Conservation (phyloP, 2,113 vertebrate genomes). For the Monopterus albus region DNA sequence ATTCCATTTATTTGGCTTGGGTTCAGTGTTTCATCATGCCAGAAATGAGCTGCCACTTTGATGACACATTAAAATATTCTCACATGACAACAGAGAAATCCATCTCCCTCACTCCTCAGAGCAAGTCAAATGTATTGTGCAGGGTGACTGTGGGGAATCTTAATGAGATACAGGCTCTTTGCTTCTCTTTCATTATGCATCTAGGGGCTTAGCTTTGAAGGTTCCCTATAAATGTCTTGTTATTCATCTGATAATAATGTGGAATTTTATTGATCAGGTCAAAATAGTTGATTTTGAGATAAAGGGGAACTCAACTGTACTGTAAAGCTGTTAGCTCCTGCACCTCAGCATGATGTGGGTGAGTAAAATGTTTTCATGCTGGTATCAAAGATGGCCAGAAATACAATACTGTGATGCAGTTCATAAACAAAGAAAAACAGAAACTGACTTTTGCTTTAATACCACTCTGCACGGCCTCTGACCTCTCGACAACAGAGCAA, state of each 20-base stretch:
- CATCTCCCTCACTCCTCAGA: constrained; percentile 43
- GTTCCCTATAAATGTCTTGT: background rate
- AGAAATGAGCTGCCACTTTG: constrained; percentile 58
- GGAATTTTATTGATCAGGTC: constrained; percentile 27
- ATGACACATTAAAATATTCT: constrained; percentile 66
- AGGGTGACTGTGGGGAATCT: constrained; percentile 59
- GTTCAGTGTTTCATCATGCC: constrained; percentile 46
- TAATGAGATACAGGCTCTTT: constrained; percentile 51
- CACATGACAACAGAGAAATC: constrained; percentile 48
- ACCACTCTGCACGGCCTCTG: constrained; percentile 8
- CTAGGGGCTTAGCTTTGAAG: constrained; percentile 7
- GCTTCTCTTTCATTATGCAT: constrained; percentile 24
- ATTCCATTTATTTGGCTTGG: constrained; percentile 44
- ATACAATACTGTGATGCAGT: constrained; percentile 29
- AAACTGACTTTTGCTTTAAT: background rate
- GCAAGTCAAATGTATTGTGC: constrained; percentile 21
- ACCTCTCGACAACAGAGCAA: constrained; percentile 26
- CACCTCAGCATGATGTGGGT: background rate
- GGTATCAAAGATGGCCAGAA: constrained; percentile 12
- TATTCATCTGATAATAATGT: background rate
- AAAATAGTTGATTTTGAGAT: constrained; percentile 6
- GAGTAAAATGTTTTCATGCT: constrained; percentile 9
- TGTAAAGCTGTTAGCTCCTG: background rate
- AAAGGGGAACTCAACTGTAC: background rate
- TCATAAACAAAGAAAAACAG: background rate